Percentiles rank a stretch among this genome's conserved stretches.
These are phyloP conservation scores for Montipora efflorescens DNA, from an alignment of 64 coral and sea anemone genomes.

Conservation along the genomic window DNA sequence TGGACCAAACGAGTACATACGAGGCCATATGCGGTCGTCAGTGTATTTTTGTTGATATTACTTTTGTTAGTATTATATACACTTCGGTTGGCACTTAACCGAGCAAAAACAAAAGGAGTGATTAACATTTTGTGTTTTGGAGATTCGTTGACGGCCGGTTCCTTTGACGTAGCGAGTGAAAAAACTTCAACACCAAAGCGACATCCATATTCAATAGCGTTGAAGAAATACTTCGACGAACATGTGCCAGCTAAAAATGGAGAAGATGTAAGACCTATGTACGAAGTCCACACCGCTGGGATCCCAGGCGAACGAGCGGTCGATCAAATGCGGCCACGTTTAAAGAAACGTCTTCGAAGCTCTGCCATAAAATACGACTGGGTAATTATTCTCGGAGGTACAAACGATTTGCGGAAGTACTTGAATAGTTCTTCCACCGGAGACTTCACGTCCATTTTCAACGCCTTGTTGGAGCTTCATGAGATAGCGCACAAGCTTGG, in stretches of 20 bases:
- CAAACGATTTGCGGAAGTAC: conserved; percentile 63
- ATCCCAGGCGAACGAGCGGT: conserved; percentile 58
- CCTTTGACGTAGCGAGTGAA: not conserved
- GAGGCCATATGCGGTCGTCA: not conserved
- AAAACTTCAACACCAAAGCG: not conserved
- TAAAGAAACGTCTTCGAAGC: conserved; percentile 36
- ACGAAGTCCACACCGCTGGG: conserved; percentile 48
- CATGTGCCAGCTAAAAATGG: not conserved
- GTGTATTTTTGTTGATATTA: not conserved
- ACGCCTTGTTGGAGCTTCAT: conserved; percentile 61
- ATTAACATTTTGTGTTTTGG: conserved; percentile 82
- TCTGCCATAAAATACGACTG: conserved; percentile 16
- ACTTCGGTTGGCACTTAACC: not conserved
- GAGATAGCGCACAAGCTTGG: conserved; percentile 28
- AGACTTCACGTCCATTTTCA: conserved; percentile 22
- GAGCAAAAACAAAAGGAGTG: not conserved
- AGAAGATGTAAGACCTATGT: not conserved
- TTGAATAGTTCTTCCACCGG: not conserved
- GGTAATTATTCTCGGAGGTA: conserved; percentile 83
- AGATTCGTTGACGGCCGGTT: conserved; percentile 69
- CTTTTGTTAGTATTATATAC: not conserved
- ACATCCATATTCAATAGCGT: conserved; percentile 67
- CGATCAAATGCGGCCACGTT: conserved; percentile 46
- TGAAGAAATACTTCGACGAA: conserved; percentile 49
- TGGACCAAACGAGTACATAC: not conserved